A percentile compares a stretch with the other conserved stretches of the same genome.
These are phyloP conservation scores for Eulemur rufifrons DNA, from an alignment of 2,113 vertebrate species.

Conservation along the genomic window DNA sequence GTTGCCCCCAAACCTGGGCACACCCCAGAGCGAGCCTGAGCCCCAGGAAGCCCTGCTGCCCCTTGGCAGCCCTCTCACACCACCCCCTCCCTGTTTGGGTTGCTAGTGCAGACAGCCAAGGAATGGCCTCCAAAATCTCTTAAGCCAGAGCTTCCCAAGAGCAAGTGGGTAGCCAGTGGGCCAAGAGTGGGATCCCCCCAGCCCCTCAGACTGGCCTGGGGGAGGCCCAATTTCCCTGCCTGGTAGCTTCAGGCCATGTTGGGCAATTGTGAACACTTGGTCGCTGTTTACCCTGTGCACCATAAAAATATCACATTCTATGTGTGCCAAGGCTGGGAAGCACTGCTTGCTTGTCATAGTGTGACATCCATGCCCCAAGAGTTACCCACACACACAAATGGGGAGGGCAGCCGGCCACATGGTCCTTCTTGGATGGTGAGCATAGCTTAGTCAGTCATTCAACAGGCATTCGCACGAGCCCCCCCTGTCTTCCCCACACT, in stretches of 20 bases:
- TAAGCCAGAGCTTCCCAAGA: background rate
- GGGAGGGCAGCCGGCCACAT: background rate
- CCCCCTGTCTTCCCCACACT: background rate
- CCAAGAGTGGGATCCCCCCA: background rate
- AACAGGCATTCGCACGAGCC: background rate
- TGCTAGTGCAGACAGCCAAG: background rate
- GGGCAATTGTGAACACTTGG: background rate
- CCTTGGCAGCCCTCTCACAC: background rate
- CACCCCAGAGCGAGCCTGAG: background rate
- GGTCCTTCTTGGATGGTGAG: background rate
- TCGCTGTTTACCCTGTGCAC: background rate
- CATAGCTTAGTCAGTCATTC: background rate
- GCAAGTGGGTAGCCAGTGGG: background rate
- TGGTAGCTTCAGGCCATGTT: background rate
- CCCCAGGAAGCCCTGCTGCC: background rate
- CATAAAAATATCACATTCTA: background rate
- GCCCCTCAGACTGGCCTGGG: background rate
- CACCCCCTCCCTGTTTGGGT: background rate
- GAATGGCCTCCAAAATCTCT: background rate
- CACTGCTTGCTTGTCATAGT: background rate
- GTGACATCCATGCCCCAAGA: background rate
- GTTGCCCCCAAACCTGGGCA: constrained; percentile 45
- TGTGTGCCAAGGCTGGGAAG: background rate
- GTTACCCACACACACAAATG: background rate
- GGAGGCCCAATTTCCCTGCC: background rate